A percentile compares a stretch with the other conserved stretches of the same genome.
Evolutionary conservation across 2,888 invertebrate genomes (phyloP).

Genomic region (Antheraea assamensis): DNA sequence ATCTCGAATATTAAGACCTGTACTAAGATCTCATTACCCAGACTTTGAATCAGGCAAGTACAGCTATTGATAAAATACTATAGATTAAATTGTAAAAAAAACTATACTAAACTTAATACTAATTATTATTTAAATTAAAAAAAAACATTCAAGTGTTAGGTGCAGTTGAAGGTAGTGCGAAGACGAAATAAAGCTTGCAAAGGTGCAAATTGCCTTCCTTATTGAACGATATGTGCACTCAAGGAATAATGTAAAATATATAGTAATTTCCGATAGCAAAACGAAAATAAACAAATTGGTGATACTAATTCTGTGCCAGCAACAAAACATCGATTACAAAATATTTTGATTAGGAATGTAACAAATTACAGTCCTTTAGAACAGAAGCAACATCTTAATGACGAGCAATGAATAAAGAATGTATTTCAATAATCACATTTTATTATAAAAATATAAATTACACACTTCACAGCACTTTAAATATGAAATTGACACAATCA

Average conservation of each 20-base stretch:
- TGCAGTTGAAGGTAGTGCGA: slow-evolving; percentile 1
- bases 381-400: not conserved
- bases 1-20: no score
- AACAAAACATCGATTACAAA: not conserved
- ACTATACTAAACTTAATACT: not conserved
- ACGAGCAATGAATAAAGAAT: not conserved
- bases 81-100: no score
- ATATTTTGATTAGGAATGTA: no score
- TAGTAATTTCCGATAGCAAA: not conserved
- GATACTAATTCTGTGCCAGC: not conserved
- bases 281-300: not conserved
- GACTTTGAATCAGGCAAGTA: no score
- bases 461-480: slow-evolving; percentile 25
- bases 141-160: not conserved
- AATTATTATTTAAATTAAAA: not conserved
- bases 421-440: slow-evolving; percentile 18
- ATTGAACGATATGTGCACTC: not conserved
- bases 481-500: slow-evolving; percentile 15
- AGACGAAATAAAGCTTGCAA: not conserved
- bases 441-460: slow-evolving; percentile 32
- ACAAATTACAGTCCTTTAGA: not conserved
- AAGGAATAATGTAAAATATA: not conserved
- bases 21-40: no score
- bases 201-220: not conserved
- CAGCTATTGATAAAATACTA: no score